Evolutionary conservation across 2,113 vertebrate species (phyloP).

Genomic region (Sturnira hondurensis): DNA sequence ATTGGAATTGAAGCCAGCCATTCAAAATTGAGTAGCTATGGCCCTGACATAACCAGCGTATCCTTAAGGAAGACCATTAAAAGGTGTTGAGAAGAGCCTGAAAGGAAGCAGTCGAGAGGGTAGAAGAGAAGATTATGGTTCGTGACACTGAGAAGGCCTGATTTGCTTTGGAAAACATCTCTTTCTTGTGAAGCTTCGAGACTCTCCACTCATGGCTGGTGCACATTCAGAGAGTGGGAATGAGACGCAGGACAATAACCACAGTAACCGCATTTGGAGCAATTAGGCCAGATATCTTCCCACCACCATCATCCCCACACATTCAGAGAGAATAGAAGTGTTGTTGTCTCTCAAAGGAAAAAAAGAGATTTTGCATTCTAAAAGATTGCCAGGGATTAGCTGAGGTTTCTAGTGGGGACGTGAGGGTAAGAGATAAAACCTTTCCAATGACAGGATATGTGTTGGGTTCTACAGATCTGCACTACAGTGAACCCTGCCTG

Average conservation of each 20-base stretch:
- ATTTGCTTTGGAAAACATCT: neutral
- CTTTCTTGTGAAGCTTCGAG: neutral
- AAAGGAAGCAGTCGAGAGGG: neutral
- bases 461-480: neutral
- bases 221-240: neutral
- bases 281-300: neutral
- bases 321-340: neutral
- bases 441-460: neutral
- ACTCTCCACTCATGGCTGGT: accelerated
- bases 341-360: neutral
- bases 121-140: neutral
- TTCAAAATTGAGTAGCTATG: neutral
- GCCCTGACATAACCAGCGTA: neutral
- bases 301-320: neutral
- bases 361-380: neutral
- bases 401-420: neutral
- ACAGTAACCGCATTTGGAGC: neutral
- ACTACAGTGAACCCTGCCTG: neutral
- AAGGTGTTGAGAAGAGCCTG: neutral
- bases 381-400: neutral
- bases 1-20: accelerated
- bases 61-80: neutral
- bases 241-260: too few relatives aligned
- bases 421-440: neutral
- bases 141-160: neutral